Conservation (phyloP, 2,113 vertebrate species). For the Prolemur simus region DNA sequence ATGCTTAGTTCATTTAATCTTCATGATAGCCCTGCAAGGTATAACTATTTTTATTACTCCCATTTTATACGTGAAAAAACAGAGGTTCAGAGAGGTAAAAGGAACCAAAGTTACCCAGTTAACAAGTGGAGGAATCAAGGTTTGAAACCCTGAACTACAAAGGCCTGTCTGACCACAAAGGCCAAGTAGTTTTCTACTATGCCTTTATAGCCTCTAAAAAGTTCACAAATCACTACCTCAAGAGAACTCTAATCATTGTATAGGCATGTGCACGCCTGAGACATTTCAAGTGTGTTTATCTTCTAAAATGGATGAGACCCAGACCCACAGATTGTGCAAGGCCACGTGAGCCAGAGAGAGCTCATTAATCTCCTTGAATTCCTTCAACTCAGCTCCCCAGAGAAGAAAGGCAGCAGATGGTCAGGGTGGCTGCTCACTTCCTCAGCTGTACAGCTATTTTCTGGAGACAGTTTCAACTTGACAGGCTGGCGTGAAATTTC, state of each 20-base stretch:
- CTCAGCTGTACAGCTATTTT: background rate
- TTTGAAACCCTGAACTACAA: background rate
- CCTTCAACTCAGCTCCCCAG: background rate
- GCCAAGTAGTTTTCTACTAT: background rate
- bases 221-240: background rate
- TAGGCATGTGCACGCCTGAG: background rate
- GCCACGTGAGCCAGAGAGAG: background rate
- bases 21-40: background rate
- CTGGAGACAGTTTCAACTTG: background rate
- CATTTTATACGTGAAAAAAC: background rate
- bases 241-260: background rate
- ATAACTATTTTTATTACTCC: background rate
- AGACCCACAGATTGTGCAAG: background rate
- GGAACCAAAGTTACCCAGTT: background rate
- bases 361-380: background rate
- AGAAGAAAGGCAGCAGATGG: background rate
- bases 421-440: background rate
- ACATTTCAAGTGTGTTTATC: background rate
- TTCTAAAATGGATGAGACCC: background rate
- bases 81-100: background rate
- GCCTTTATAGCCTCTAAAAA: background rate
- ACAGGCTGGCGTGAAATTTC: constrained; percentile 3
- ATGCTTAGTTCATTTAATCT: background rate
- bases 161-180: background rate
- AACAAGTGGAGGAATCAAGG: background rate